A percentile compares a stretch with the other conserved stretches of the same genome.
Evolutionary conservation across 2,888 invertebrate genomes (phyloP).

Genomic region (Apodemia duryi): DNA sequence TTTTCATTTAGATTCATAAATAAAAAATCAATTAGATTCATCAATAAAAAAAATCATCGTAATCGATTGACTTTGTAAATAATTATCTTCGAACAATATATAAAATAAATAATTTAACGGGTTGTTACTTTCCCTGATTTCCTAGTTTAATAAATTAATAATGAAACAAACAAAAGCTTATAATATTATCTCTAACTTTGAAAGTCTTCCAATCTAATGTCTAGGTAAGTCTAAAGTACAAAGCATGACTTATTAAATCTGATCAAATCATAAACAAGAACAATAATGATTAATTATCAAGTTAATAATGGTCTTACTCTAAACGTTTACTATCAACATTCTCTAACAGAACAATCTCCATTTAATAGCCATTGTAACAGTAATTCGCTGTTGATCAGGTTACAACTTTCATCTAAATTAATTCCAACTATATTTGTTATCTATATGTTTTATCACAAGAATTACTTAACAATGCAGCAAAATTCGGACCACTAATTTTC

Average conservation of each 20-base stretch:
- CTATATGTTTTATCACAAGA: not conserved
- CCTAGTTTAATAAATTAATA: too few species aligned
- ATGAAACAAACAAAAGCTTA: too few species aligned
- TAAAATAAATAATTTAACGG: too few species aligned
- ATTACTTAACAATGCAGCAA: too few species aligned
- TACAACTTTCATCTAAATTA: constrained; percentile 6
- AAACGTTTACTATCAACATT: constrained; percentile 5
- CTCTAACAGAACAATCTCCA: not conserved
- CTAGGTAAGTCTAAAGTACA: not conserved
- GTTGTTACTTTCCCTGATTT: too few species aligned
- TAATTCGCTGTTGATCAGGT: not conserved
- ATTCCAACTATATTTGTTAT: not conserved
- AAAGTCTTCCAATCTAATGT: not conserved
- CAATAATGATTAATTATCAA: not conserved
- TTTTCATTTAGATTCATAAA: too few species aligned
- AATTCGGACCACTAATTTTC: too few species aligned
- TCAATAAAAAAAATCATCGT: too few species aligned
- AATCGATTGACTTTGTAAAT: too few species aligned
- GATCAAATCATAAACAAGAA: not conserved
- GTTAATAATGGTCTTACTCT: constrained; percentile 4
- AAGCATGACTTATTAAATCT: not conserved
- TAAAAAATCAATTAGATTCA: too few species aligned
- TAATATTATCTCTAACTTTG: not conserved
- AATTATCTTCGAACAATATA: too few species aligned
- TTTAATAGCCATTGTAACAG: constrained; percentile 3